Evolutionary conservation across 1,140 invertebrate species (phyloP), one percentile per base, ranked within the genome.

Genomic region (Cyphomyrmex costatus): DNA sequence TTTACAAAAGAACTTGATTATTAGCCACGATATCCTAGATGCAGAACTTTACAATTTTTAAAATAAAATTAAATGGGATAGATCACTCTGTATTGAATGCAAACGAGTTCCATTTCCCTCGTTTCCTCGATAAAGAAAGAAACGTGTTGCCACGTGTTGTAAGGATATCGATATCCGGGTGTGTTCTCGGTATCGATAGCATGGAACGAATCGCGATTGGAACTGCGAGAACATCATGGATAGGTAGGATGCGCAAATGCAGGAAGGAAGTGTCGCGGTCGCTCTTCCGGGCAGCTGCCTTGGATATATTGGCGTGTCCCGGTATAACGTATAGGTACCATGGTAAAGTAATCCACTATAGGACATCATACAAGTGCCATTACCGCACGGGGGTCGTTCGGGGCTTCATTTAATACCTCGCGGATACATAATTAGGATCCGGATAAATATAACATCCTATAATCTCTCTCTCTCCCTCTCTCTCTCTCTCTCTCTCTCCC

Each of bases 181-280:
- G 30, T 89, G 83, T 88, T 27, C 19, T 21, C 78, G 61, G 60
- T 88, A 85, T 86, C 88, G 87, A 89, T 89, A 70, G 71, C 68
- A 73, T 53, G 74, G 36, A 42, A 74, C 33, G 68, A 85, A 85
- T 89, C 88, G 83, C 86, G 78, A 86, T 88, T 83, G 53, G 73
- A 78, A 88, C 73, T 56, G 33, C 60, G 65, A 73, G 76, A 78
- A 86, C 84, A 91, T 63, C 80, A 60, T 87, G 79, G 85, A 88
- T 74, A 88, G 73, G 71, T 86, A 92, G 89, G 91, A 95, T 91
- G 90, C 86, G 91, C 79, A 73, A 82, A 66, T 88, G 86, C 92
- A 94, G 95, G 94, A 95, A 95, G 95, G 95, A 95, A 95, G 94
- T 94, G 92, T 94, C 94, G 94, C 88, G 95, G 95, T 95, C 93